phyloP scores from a whole-genome alignment of 2,888 invertebrate genomes.

The Drosophila hamatofila region DNA sequence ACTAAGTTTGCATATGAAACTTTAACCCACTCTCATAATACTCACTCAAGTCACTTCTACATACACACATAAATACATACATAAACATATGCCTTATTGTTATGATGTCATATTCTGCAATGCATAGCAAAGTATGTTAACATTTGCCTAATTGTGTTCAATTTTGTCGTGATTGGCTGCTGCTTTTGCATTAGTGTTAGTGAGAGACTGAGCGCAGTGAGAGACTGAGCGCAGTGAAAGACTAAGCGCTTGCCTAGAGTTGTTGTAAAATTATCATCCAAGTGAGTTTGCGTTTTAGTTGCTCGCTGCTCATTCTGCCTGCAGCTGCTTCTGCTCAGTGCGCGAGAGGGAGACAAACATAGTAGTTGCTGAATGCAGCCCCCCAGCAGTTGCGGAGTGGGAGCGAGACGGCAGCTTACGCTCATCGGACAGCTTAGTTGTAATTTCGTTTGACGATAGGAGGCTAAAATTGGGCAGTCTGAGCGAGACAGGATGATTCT shows the following conservation, averaged over 20 bases:
- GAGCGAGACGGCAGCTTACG: neutral
- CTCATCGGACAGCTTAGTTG: no score
- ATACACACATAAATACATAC: neutral
- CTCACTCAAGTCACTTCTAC: neutral
- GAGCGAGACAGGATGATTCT: neutral
- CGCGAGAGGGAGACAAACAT: neutral
- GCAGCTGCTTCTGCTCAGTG: neutral
- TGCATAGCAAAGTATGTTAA: neutral
- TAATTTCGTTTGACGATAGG: neutral
- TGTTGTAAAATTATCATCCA: neutral
- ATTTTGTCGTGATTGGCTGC: neutral
- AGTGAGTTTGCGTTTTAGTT: neutral
- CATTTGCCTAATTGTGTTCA: neutral
- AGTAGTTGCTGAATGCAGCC: neutral
- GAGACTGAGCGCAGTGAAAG: neutral
- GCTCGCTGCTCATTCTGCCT: neutral
- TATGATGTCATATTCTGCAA: neutral
- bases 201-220: neutral
- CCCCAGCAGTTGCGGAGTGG: neutral
- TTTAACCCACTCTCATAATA: neutral
- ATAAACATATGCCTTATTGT: neutral
- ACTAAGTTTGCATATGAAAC: neutral
- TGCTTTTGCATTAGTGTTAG: neutral
- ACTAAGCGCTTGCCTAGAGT: neutral
- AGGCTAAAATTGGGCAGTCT: neutral